Evolutionary conservation across 1,140 invertebrate species (phyloP).

Genomic region (Drosophila takahashii): DNA sequence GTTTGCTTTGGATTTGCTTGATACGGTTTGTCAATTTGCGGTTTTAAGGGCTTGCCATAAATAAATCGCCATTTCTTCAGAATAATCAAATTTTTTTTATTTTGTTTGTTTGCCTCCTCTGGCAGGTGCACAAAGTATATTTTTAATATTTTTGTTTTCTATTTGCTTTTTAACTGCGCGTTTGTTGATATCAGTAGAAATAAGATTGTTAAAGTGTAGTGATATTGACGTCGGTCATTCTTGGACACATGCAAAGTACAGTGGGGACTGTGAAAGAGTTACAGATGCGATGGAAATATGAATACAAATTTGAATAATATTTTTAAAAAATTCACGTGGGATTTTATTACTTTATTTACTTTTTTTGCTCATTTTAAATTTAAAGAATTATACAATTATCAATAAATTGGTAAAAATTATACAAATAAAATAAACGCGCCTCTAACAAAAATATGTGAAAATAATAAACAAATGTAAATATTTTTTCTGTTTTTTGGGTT

Average conservation of each 20-base stretch:
- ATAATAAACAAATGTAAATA: not conserved
- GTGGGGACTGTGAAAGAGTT: not conserved
- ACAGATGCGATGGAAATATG: not conserved
- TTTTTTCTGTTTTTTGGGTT: not conserved
- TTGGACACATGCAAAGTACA: slow-evolving; percentile 11
- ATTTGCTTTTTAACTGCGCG: slow-evolving; percentile 13
- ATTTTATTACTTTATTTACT: too few relatives aligned
- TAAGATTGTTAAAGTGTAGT: slow-evolving; percentile 21
- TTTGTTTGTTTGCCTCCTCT: not conserved
- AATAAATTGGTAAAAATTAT: too few relatives aligned
- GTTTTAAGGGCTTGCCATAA: slow-evolving; percentile 22
- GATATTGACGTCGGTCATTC: slow-evolving; percentile 21
- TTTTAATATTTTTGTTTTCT: slow-evolving; percentile 2
- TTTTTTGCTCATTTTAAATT: too few relatives aligned
- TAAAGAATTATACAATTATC: too few relatives aligned
- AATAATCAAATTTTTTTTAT: slow-evolving; percentile 12
- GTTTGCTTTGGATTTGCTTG: not conserved
- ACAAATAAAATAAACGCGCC: not conserved
- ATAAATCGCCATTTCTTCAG: slow-evolving; percentile 20
- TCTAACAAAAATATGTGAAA: not conserved
- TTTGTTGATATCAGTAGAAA: slow-evolving; percentile 24
- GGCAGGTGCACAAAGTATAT: slow-evolving; percentile 30
- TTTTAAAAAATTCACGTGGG: too few relatives aligned
- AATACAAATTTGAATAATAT: too few relatives aligned
- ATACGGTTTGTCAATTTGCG: slow-evolving; percentile 1